Base-by-base conservation (phyloP, 1,140 invertebrate species). In the Megalonaias nervosa region DNA sequence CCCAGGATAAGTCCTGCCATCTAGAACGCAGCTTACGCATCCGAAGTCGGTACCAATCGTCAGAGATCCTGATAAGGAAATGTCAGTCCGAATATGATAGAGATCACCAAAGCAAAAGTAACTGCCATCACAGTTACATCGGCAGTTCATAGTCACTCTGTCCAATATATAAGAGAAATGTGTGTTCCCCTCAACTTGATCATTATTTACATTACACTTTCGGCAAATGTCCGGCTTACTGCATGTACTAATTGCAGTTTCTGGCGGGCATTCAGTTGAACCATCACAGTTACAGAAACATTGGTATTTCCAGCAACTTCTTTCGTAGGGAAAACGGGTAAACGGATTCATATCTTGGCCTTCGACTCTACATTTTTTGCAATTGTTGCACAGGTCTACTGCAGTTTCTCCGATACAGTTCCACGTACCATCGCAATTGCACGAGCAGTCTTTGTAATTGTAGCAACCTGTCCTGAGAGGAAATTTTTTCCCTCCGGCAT, bases 201-300 rank as follows among this genome's bases (percentile, higher is more conserved):
- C 48, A 23, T 71, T 55, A 58, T 76, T 61, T 48, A 72, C 67
- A n/a, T 67, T 48, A 38, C 61, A 67, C n/a, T 56, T 31, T 19
- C n/a, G 66, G 38, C 76, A 78, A 17, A 19, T 15, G 38, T 67
- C 67, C 21, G 61, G 68, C 23, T 67, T 38, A 16, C 19, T 70
- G 48, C 73, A 74, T 2, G 73, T 80, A 58, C 75, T 75, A 9
- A 71, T 65, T 0, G 68, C 73, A 19, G 72, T 71, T 3, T 55
- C 64, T 17, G 55, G 60, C 1, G 79, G 79, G 55, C 79, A 81
- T 4, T 23, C 48, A 26, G 66, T 58, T 16, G 71, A 66, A 3
- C 85, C 85, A 65, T 86, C 80, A 77, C 83, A 84, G 23, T 75
- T 73, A 75, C 85, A 86, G n/a, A 74, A 69, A 71, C 85, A 86